Percentiles rank a stretch among this genome's conserved stretches.
Conservation (phyloP, 2,888 invertebrate genomes). For the Blera fallax region DNA sequence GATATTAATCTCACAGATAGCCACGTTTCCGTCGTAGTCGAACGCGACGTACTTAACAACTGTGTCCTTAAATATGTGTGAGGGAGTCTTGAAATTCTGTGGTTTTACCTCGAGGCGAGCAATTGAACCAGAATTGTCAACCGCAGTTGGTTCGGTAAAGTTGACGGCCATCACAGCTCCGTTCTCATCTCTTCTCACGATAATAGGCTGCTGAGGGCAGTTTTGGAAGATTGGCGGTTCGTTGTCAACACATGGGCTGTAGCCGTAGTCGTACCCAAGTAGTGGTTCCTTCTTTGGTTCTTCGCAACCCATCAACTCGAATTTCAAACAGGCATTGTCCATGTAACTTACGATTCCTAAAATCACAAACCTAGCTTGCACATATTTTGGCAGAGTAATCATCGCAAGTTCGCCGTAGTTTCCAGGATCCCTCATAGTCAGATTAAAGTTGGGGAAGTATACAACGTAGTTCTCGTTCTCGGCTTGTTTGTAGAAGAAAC, state of each 20-base stretch:
- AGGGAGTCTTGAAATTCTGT: constrained; percentile 93
- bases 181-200: constrained; percentile 93
- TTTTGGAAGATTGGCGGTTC: constrained; percentile 98
- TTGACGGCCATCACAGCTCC: constrained; percentile 95
- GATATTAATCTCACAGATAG: constrained; percentile 97
- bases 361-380: constrained; percentile 96
- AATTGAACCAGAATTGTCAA: constrained; percentile 97
- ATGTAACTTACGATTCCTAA: constrained; percentile 97
- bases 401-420: constrained; percentile 98
- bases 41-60: constrained; percentile 97
- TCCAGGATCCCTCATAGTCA: constrained; percentile 97
- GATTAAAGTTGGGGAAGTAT: constrained; percentile 97
- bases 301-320: constrained; percentile 97
- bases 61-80: constrained; percentile 93
- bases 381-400: constrained; percentile 96
- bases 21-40: constrained; percentile 98
- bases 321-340: constrained; percentile 97
- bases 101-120: constrained; percentile 96
- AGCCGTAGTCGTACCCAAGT: constrained; percentile 96
- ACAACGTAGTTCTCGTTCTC: constrained; percentile 97
- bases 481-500: constrained; percentile 98
- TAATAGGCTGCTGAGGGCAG: constrained; percentile 95
- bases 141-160: constrained; percentile 95
- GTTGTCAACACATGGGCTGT: constrained; percentile 96
- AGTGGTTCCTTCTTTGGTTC: constrained; percentile 91